Evolutionary conservation across 1,140 invertebrate species (phyloP), one percentile per base, ranked within the genome.

Genomic region (Formica exsecta): DNA sequence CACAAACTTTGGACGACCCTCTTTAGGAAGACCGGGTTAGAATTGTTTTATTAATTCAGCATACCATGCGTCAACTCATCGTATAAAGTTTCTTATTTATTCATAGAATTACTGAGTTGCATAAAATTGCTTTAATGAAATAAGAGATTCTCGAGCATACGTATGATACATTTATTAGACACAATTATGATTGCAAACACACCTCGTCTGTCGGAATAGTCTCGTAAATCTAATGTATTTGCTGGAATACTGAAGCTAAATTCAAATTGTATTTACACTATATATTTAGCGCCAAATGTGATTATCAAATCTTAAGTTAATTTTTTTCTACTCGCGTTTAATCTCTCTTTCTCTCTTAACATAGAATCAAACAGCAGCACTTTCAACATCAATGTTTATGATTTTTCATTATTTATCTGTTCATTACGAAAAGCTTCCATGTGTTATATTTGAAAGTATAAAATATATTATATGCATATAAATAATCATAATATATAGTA

Each of bases 1-100:
- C 84, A 95, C 96, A 3, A 95, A 95, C 87, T 95, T 95, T 79
- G 95, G 95, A 13, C 90, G 95, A 91, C 95, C 95, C 36, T 95
- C 95, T 48, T 91, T 96, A 36, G 94, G 95, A 71, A 91, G 94
- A 92, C 94, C 94, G 62, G 94, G 95, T 95, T 90, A 92, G 84
- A 66, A 86, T 16, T 51, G 25, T 19, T 68, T 86, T 66, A 77
- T 65, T 85, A 76, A 85, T 85, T 73, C 38, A 83, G 1, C 25
- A 48, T 74, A 29, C 73, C 38, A 57, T 19, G 29, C 57, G 36
- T 36, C 38, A 25, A 83, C 61, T 9, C 16, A 38, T 83, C 25
- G 9, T 36, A 36, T 48, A 48, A 54, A 83, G 68, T 83, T 22
- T n/a, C 11, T 29, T 13, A 61, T 73, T 83, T 74, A 73, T 83